Base-by-base conservation (phyloP, 2,888 invertebrate genomes). In the Zaprionus lineosus region DNA sequence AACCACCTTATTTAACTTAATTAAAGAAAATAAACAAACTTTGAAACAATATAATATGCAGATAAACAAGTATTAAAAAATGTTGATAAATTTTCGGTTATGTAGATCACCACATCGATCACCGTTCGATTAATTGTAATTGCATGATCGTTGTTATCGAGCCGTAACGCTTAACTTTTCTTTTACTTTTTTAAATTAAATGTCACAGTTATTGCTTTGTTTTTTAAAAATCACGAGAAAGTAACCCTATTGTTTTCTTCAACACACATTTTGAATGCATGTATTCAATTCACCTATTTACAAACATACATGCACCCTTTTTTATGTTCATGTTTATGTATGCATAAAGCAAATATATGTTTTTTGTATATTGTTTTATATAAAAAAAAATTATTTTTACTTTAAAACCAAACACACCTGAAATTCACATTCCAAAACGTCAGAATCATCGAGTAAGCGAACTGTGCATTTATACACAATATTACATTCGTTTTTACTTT, bases 391-490 rank as follows among this genome's bases (percentile, higher is more conserved):
- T 19, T 19, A 19, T 19, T 5, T 3, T 19, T 3, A 19, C 5
- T 8, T 7, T 8, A 1, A 24, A 9, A 8, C 36, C 7, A 18
- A 47, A 65, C 84, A 90, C 90, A 95, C 95, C 93, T 96, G 96
- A 92, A 96, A 97, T 93, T 97, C 97, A 90, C 96, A 96, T 92
- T 97, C 96, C 88, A 97, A 92, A 87, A 97, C 94, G 92, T 97
- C 97, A 75, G 95, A 94, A 91, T 97, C 97, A 91, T 97, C 97
- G 87, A 97, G 92, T 73, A 97, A 92, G 87, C 97, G 93, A 84
- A 97, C 95, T 83, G 96, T 96, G 90, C 96, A 95, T 92, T 95
- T 95, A 91, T 94, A 94, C 91, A 94, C 93, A 91, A 94, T 92
- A 90, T 93, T 92, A 86, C 92, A 91, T 92, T 95, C 95, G 91